A percentile compares a stretch with the other conserved stretches of the same genome.
phyloP scores from a whole-genome alignment of 2,113 vertebrate species.

The Hymenochirus boettgeri region DNA sequence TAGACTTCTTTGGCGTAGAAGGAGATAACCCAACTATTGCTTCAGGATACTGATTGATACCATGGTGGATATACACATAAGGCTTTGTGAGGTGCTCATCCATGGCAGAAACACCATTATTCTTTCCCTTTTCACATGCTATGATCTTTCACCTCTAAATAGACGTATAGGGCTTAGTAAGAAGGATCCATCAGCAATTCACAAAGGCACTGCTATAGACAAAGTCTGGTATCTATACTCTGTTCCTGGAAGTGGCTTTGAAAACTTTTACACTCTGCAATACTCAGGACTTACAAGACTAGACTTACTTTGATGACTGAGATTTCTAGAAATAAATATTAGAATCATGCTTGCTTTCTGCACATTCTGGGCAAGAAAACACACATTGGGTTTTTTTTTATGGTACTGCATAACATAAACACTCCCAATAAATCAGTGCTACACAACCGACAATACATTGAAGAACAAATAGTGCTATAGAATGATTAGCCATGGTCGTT shows the following conservation, averaged over 20 bases:
- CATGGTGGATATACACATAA: background rate
- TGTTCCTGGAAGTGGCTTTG: background rate
- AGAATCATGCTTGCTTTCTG: too few species aligned
- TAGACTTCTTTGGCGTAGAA: background rate
- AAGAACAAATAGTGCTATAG: too few species aligned
- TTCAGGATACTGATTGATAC: background rate
- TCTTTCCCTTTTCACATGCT: background rate
- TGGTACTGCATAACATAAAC: too few species aligned
- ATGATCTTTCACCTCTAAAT: constrained; percentile 2
- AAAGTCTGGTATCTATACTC: background rate
- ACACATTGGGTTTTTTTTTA: too few species aligned
- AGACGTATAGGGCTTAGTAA: constrained; percentile 1
- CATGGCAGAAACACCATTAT: background rate
- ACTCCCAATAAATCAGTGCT: too few species aligned
- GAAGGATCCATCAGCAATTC: background rate
- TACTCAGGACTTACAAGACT: too few species aligned
- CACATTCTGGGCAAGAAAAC: too few species aligned
- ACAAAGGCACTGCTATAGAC: background rate
- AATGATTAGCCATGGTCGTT: too few species aligned
- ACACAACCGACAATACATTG: too few species aligned
- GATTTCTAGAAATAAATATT: too few species aligned
- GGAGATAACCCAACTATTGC: background rate
- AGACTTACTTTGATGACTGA: too few species aligned
- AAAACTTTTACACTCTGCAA: background rate
- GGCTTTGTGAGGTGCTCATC: background rate